Evolutionary conservation across 2,888 invertebrate genomes (phyloP).

Genomic region (Cosmorhoe ocellata): DNA sequence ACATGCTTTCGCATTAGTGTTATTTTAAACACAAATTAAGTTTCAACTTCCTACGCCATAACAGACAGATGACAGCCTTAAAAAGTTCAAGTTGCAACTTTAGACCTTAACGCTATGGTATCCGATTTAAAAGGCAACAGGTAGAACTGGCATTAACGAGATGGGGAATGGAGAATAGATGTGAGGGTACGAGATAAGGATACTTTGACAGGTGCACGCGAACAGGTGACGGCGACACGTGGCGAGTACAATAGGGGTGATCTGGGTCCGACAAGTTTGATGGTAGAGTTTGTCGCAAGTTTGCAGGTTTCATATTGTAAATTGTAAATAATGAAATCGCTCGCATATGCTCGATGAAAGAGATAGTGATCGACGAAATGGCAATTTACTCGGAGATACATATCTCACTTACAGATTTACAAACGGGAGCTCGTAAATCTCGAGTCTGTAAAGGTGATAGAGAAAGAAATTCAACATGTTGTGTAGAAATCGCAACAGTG

Average conservation of each 20-base stretch:
- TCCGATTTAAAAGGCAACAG: slow-evolving; percentile 13
- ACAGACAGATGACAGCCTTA: slow-evolving; percentile 7
- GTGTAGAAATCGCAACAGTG: slow-evolving; percentile 63
- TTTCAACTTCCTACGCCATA: slow-evolving; percentile 19
- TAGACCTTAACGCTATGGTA: slow-evolving; percentile 6
- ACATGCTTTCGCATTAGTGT: slow-evolving; percentile 9
- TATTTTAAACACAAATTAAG: slow-evolving; percentile 16
- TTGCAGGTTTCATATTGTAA: not conserved
- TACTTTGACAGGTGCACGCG: slow-evolving; percentile 35
- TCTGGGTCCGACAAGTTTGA: not conserved
- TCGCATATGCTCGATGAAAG: slow-evolving; percentile 1
- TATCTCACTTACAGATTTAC: slow-evolving; percentile 11
- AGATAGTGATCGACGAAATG: slow-evolving; percentile 6
- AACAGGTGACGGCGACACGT: slow-evolving; percentile 54
- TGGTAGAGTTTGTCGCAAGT: not conserved
- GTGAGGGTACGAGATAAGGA: slow-evolving; percentile 31
- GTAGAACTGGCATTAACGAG: too few species aligned
- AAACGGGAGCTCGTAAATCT: slow-evolving; percentile 27
- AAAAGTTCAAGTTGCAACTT: slow-evolving; percentile 1
- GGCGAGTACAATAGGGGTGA: slow-evolving; percentile 25
- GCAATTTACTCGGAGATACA: slow-evolving; percentile 12
- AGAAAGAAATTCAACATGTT: slow-evolving; percentile 57
- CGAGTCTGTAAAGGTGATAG: slow-evolving; percentile 46
- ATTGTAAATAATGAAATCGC: not conserved
- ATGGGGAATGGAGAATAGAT: slow-evolving; percentile 9